Evolutionary conservation across 2,113 vertebrate genomes (phyloP).

Genomic region (Pelodiscus sinensis): DNA sequence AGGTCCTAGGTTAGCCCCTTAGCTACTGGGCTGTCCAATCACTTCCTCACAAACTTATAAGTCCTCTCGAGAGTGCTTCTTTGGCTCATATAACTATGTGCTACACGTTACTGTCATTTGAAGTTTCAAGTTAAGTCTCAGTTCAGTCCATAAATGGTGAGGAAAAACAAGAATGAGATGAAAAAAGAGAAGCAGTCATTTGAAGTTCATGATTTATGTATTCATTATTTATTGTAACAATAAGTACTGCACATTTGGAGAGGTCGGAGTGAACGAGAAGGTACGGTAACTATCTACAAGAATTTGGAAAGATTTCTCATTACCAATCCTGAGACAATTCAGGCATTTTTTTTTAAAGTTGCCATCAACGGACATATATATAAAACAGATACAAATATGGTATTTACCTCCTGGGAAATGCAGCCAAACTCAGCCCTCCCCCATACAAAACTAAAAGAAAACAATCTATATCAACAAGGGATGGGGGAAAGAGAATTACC

Average conservation of each 20-base stretch:
- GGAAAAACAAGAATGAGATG: background rate
- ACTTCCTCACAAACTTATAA: background rate
- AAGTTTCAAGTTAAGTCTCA: background rate
- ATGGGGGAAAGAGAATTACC: background rate
- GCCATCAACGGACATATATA: constrained; percentile 49
- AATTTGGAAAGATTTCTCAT: constrained; percentile 43
- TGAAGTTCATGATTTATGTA: background rate
- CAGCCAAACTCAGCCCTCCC: background rate
- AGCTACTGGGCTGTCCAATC: background rate
- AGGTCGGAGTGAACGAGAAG: background rate
- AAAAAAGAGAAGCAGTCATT: background rate
- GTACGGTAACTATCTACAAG: background rate
- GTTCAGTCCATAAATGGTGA: background rate
- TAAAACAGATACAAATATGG: constrained; percentile 40
- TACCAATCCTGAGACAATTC: constrained; percentile 30
- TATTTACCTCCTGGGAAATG: background rate
- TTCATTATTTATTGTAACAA: constrained; percentile 47
- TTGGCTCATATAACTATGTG: background rate
- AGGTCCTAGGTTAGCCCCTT: background rate
- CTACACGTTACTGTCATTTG: background rate
- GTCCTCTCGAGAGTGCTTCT: background rate
- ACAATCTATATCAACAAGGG: constrained; percentile 12
- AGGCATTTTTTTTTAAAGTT: constrained; percentile 60
- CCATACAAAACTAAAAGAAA: background rate
- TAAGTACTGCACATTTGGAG: background rate